A percentile compares a stretch with the other conserved stretches of the same genome.
phyloP scores from a whole-genome alignment of 1,140 invertebrate genomes.

The Monochamus saltuarius region DNA sequence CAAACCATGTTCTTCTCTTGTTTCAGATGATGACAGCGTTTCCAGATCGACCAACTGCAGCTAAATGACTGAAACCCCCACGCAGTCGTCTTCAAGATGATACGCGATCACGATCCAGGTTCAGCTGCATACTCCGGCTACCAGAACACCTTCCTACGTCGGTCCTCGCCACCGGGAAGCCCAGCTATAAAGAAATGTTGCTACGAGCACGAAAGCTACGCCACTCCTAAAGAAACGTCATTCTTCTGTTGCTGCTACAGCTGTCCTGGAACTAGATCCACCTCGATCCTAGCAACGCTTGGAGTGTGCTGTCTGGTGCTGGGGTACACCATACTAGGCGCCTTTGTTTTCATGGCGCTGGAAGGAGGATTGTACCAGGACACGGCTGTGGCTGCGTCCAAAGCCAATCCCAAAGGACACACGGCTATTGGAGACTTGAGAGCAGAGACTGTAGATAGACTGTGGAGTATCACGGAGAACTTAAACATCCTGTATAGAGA shows the following conservation, averaged over 20 bases:
- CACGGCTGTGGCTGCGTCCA: constrained; percentile 62
- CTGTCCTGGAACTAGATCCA: constrained; percentile 41
- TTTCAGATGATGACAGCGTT: too few relatives aligned
- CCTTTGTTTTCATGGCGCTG: constrained; percentile 86
- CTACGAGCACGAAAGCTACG: constrained; percentile 42
- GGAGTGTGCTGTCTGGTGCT: constrained; percentile 85
- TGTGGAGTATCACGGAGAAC: constrained; percentile 93
- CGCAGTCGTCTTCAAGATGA: constrained; percentile 24
- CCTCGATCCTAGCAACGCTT: constrained; percentile 46
- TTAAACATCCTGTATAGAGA: constrained; percentile 92
- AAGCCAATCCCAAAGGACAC: constrained; percentile 55
- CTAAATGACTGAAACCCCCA: too few relatives aligned
- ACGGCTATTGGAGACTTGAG: constrained; percentile 50
- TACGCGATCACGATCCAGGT: constrained; percentile 28
- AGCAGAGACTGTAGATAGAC: constrained; percentile 64
- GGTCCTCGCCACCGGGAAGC: constrained; percentile 36
- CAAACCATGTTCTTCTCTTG: too few relatives aligned
- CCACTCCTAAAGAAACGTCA: constrained; percentile 23
- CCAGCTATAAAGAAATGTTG: constrained; percentile 47
- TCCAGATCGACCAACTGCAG: too few relatives aligned
- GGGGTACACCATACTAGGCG: constrained; percentile 87
- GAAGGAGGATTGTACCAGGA: constrained; percentile 60
- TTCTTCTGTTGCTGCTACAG: constrained; percentile 51
- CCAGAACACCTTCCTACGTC: constrained; percentile 27
- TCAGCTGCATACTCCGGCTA: constrained; percentile 27